A percentile compares a stretch with the other conserved stretches of the same genome.
Evolutionary conservation across 2,888 invertebrate species (phyloP).

Genomic region (Spicauda simplicius): DNA sequence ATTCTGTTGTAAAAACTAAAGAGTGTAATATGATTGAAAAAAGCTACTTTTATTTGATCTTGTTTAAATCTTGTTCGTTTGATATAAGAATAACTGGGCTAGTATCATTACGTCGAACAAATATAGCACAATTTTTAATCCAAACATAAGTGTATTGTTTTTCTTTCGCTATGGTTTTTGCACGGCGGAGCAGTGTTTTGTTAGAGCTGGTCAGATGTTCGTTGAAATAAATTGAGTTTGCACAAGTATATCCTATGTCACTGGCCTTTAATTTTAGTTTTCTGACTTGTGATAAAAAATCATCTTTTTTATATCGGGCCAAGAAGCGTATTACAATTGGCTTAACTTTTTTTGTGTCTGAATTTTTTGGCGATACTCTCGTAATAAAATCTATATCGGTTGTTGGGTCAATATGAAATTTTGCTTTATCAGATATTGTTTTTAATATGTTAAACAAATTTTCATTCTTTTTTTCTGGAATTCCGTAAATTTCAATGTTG

Average conservation of each 20-base stretch:
- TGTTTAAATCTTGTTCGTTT: constrained; percentile 17
- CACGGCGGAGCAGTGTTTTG: constrained; percentile 8
- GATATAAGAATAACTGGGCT: constrained; percentile 5
- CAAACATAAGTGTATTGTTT: constrained; percentile 8
- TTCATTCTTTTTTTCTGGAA: constrained; percentile 19
- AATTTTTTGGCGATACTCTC: constrained; percentile 23
- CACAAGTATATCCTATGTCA: constrained; percentile 9
- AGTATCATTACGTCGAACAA: constrained; percentile 2
- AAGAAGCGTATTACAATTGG: constrained; percentile 35
- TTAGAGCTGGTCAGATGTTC: constrained; percentile 25
- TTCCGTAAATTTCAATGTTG: constrained; percentile 31
- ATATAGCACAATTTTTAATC: constrained; percentile 13
- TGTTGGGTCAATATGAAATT: neutral
- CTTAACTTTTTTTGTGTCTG: constrained; percentile 15
- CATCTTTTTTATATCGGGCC: constrained; percentile 35
- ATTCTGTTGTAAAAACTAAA: neutral
- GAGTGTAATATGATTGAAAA: neutral
- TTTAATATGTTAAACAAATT: constrained; percentile 19
- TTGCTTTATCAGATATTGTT: constrained; percentile 3
- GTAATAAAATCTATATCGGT: constrained; percentile 30
- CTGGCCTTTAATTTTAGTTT: constrained; percentile 22
- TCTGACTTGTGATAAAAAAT: constrained; percentile 18
- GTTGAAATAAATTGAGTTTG: constrained; percentile 25
- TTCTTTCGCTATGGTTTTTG: neutral
- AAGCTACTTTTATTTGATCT: constrained; percentile 4